These are phyloP conservation scores for Octopus sinensis DNA, from an alignment of 1,140 invertebrate species.

Conservation along the genomic window DNA sequence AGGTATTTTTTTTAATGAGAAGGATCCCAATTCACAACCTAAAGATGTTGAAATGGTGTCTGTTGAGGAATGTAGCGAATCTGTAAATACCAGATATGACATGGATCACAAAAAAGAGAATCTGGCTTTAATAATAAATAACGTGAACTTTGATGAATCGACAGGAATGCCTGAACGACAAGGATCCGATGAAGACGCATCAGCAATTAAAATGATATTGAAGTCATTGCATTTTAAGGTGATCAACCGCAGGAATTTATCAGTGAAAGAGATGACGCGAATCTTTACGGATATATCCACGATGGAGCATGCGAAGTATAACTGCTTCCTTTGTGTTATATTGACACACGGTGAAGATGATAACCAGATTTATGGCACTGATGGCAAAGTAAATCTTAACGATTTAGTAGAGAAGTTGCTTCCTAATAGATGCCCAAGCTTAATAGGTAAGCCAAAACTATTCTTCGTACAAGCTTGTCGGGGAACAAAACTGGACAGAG, in stretches of 20 bases:
- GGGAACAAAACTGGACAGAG: conserved; percentile 31
- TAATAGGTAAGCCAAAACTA: conserved; percentile 53
- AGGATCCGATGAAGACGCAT: neutral
- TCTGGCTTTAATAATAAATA: neutral
- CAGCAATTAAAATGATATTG: too few species aligned
- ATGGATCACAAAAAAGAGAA: neutral
- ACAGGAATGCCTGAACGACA: neutral
- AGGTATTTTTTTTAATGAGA: too few species aligned
- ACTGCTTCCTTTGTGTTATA: conserved; percentile 46
- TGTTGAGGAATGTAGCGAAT: too few species aligned
- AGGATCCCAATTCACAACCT: too few species aligned
- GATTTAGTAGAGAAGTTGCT: conserved; percentile 44
- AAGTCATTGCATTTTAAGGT: too few species aligned
- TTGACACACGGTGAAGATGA: conserved; percentile 48
- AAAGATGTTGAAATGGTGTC: too few species aligned
- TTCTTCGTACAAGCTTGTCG: conserved; percentile 57
- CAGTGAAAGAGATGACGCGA: too few species aligned
- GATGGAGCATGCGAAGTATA: conserved; percentile 30
- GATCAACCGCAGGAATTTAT: too few species aligned
- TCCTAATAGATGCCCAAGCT: conserved; percentile 35
- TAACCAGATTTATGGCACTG: conserved; percentile 40
- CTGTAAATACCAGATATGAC: neutral
- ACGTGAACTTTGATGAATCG: neutral
- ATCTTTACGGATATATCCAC: neutral
- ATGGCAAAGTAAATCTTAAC: conserved; percentile 41